phyloP scores from a whole-genome alignment of 2,888 invertebrate genomes.

The Aphodius sticticus region DNA sequence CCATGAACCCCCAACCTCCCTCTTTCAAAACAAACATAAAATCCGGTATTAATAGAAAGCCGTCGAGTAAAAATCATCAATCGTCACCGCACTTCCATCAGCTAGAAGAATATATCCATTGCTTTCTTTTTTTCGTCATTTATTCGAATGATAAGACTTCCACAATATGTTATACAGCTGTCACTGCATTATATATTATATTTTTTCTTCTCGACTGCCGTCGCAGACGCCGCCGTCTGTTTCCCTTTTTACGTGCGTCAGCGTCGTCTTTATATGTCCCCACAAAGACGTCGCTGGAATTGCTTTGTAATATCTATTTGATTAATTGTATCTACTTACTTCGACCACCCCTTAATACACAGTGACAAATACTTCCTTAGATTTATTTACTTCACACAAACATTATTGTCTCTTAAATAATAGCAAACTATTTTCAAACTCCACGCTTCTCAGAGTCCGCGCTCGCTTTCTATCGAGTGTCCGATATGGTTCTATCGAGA shows the following conservation, averaged over 20 bases:
- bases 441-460: no score
- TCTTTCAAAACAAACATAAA: not conserved
- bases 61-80: not conserved
- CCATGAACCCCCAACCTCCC: not conserved
- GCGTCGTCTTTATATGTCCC: not conserved
- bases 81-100: not conserved
- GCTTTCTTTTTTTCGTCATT: not conserved
- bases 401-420: not conserved
- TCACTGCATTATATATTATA: not conserved
- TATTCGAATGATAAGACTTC: constrained; percentile 4
- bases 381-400: not conserved
- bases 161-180: constrained; percentile 4
- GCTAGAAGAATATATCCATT: not conserved
- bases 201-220: not conserved
- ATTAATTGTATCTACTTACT: not conserved
- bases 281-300: not conserved
- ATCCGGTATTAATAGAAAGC: no score
- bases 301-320: not conserved
- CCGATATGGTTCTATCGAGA: no score
- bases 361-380: not conserved
- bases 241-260: not conserved
- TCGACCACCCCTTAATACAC: not conserved
- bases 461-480: no score
- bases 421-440: not conserved
- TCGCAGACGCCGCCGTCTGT: not conserved